phyloP scores from a whole-genome alignment of 23 tunicate genomes.

The Aplidium turbinatum region DNA sequence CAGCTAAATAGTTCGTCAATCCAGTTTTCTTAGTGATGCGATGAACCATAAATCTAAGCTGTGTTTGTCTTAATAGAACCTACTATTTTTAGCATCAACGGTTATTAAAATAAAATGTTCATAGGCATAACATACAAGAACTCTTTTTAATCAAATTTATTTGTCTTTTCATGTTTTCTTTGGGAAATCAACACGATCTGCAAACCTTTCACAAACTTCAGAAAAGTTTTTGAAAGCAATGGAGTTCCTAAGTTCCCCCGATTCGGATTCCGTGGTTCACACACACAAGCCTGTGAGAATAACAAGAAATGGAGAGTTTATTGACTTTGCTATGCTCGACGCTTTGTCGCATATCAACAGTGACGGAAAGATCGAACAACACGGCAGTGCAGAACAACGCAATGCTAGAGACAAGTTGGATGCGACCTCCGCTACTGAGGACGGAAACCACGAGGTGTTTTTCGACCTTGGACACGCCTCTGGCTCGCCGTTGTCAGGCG shows the following conservation, averaged over 20 bases:
- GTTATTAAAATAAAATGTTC: too few species aligned
- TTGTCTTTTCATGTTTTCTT: background rate
- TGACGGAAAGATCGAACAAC: slow-evolving; percentile 23
- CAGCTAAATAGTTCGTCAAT: too few species aligned
- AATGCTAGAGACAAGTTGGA: slow-evolving; percentile 51
- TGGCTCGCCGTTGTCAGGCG: slow-evolving; percentile 49
- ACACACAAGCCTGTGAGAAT: slow-evolving; percentile 41
- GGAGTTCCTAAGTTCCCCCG: background rate
- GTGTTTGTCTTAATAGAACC: too few species aligned
- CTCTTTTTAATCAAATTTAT: too few species aligned
- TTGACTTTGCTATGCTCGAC: slow-evolving; percentile 64
- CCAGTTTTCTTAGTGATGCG: too few species aligned
- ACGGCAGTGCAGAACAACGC: slow-evolving; percentile 38
- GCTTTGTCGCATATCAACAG: slow-evolving; percentile 35
- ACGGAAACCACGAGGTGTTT: slow-evolving; percentile 78
- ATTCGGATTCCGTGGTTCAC: slow-evolving; percentile 11
- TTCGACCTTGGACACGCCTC: slow-evolving; percentile 65
- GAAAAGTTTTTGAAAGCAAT: slow-evolving; percentile 12
- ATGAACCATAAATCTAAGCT: too few species aligned
- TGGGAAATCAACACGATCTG: background rate
- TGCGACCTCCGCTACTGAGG: slow-evolving; percentile 46
- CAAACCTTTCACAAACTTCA: background rate
- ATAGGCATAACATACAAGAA: too few species aligned
- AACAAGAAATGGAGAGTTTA: slow-evolving; percentile 49
- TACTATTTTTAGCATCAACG: too few species aligned